A percentile compares a stretch with the other conserved stretches of the same genome.
Conservation (phyloP, 2,113 vertebrate genomes). For the Corynorhinus townsendii region DNA sequence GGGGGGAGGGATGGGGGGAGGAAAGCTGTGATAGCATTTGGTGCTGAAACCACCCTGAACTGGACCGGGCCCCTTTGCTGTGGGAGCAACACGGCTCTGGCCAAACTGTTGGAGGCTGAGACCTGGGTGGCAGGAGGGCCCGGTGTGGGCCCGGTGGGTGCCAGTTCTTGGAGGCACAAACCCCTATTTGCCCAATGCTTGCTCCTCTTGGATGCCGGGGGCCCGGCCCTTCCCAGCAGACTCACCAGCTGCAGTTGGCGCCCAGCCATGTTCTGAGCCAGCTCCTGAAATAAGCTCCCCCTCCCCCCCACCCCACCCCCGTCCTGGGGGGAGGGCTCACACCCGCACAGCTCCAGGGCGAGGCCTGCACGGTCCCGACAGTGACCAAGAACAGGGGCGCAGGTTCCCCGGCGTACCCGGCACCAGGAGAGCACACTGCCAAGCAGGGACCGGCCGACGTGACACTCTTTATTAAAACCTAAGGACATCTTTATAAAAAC, state of each 20-base stretch:
- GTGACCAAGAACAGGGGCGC: neutral
- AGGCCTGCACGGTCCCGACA: too few relatives aligned
- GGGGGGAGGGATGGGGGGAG: too few relatives aligned
- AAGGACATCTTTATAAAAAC: constrained; percentile 81
- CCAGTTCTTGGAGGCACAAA: neutral
- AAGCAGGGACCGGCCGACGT: constrained; percentile 48
- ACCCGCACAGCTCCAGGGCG: too few relatives aligned
- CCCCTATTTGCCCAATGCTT: accelerated
- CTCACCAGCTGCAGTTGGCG: accelerated
- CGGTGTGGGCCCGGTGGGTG: accelerated
- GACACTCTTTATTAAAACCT: constrained; percentile 83
- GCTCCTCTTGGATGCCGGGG: neutral
- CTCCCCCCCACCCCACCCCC: neutral
- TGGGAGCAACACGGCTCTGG: accelerated
- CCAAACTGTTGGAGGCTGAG: neutral
- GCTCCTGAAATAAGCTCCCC: accelerated
- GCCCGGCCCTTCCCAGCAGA: accelerated
- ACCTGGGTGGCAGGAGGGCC: too few relatives aligned
- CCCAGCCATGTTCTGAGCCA: accelerated
- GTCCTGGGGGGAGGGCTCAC: neutral
- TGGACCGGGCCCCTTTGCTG: accelerated
- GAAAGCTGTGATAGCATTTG: accelerated
- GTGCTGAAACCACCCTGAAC: accelerated
- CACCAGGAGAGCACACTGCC: constrained; percentile 44
- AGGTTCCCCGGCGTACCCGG: neutral